These are phyloP conservation scores for Conomelus anceps DNA, from an alignment of 2,888 invertebrate species.

Conservation along the genomic window DNA sequence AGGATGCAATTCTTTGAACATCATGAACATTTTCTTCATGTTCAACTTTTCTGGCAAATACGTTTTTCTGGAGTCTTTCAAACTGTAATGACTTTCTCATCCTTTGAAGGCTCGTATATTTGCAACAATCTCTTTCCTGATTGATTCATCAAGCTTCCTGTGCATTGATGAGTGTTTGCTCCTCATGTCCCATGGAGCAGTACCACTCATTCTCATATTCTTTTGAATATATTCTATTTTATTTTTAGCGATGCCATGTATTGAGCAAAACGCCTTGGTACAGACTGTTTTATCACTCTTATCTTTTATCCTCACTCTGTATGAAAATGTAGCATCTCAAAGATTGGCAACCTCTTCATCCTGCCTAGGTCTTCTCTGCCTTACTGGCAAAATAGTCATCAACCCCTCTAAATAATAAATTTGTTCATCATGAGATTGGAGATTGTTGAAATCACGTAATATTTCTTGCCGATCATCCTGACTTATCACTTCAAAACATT, in stretches of 20 bases:
- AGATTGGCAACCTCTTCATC: slow-evolving; percentile 16
- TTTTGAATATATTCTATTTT: slow-evolving; percentile 17
- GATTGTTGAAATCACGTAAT: slow-evolving; percentile 9
- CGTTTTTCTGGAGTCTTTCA: slow-evolving; percentile 2
- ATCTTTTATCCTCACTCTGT: slow-evolving; percentile 14
- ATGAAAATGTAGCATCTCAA: slow-evolving; percentile 19
- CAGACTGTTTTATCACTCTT: neutral
- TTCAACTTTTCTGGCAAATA: slow-evolving; percentile 10
- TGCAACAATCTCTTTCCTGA: too few relatives aligned
- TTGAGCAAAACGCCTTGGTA: slow-evolving; percentile 15
- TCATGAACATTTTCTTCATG: slow-evolving; percentile 1
- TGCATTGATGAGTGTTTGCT: slow-evolving; percentile 16
- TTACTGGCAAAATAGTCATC: slow-evolving; percentile 14
- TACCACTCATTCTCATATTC: slow-evolving; percentile 13
- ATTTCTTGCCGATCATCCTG: neutral
- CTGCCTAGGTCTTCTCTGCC: slow-evolving; percentile 9
- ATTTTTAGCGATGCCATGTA: slow-evolving; percentile 15
- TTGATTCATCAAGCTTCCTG: neutral
- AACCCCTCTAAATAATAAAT: slow-evolving; percentile 14
- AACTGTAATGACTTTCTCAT: slow-evolving; percentile 3
- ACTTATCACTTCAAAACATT: slow-evolving; percentile 14
- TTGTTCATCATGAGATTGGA: slow-evolving; percentile 5
- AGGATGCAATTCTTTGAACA: slow-evolving; percentile 7
- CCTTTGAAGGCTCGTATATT: slow-evolving; percentile 17
- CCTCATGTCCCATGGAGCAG: slow-evolving; percentile 14